Evolutionary conservation across 2,113 vertebrate genomes (phyloP).

Genomic region (Romanogobio albipinnatus): DNA sequence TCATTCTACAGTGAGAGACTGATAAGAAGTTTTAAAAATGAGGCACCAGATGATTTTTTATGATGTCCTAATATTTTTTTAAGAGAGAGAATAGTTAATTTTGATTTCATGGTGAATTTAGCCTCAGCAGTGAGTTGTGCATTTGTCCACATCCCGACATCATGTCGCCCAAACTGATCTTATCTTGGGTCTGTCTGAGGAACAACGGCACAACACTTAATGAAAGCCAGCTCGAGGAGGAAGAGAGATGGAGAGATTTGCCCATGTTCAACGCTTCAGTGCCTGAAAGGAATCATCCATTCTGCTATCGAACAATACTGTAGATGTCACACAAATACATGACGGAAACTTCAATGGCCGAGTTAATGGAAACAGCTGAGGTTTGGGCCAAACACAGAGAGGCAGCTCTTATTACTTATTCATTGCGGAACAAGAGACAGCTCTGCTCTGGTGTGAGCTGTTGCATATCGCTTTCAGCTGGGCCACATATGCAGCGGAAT

Average conservation of each 20-base stretch:
- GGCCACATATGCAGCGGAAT: not conserved
- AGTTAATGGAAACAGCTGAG: conserved; percentile 6
- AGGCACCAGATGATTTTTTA: too few species aligned
- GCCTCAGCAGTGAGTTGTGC: not conserved
- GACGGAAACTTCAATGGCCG: not conserved
- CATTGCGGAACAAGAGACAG: conserved; percentile 17
- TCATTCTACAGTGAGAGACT: too few species aligned
- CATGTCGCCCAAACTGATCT: not conserved
- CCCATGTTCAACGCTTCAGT: not conserved
- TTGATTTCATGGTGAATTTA: too few species aligned
- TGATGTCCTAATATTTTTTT: too few species aligned
- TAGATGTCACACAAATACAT: not conserved
- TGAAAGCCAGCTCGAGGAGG: conserved; percentile 48
- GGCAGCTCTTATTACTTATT: not conserved
- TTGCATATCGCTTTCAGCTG: not conserved
- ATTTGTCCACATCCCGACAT: not conserved
- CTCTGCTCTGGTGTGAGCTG: conserved; percentile 3
- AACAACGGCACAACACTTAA: conserved; percentile 48
- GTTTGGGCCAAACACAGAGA: not conserved
- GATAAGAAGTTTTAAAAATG: too few species aligned
- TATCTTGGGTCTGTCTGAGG: not conserved
- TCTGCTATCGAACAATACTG: not conserved
- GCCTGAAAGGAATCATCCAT: conserved; percentile 31
- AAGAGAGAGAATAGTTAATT: too few species aligned
- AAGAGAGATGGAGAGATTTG: conserved; percentile 13